Conservation (phyloP, 2,797 vertebrate genomes). For the Monodelphis domestica region DNA sequence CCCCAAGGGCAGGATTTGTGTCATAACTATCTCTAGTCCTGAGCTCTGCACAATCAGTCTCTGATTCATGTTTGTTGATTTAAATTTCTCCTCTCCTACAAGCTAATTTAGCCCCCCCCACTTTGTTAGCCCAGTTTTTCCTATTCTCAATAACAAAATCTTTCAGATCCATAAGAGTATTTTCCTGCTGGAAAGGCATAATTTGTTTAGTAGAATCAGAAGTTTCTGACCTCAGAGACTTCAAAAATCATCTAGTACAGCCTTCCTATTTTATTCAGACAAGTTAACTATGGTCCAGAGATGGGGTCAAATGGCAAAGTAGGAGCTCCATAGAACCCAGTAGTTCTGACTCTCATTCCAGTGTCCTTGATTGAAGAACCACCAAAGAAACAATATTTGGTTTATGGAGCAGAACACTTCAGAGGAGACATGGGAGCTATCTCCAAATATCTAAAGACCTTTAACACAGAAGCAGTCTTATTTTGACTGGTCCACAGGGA, state of each 20-base stretch:
- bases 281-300: neutral
- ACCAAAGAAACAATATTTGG: neutral
- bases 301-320: neutral
- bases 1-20: neutral
- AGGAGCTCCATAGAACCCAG: neutral
- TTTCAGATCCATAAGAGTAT: slow-evolving; percentile 66
- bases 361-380: neutral
- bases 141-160: slow-evolving; percentile 73
- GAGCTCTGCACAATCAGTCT: neutral
- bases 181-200: slow-evolving; percentile 57
- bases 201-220: neutral
- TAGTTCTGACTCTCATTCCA: neutral
- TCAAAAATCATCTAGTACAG: neutral
- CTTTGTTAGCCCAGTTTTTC: slow-evolving; percentile 17
- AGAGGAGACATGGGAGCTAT: neutral
- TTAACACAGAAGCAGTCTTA: neutral
- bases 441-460: neutral
- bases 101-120: slow-evolving; percentile 62
- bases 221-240: neutral
- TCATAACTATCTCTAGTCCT: neutral
- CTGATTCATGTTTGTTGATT: neutral
- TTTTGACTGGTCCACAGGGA: neutral
- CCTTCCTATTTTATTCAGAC: neutral
- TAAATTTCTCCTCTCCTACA: slow-evolving; percentile 54
- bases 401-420: neutral